Conservation (phyloP, 2,797 vertebrate genomes). For the Leucoraja ocellata region DNA sequence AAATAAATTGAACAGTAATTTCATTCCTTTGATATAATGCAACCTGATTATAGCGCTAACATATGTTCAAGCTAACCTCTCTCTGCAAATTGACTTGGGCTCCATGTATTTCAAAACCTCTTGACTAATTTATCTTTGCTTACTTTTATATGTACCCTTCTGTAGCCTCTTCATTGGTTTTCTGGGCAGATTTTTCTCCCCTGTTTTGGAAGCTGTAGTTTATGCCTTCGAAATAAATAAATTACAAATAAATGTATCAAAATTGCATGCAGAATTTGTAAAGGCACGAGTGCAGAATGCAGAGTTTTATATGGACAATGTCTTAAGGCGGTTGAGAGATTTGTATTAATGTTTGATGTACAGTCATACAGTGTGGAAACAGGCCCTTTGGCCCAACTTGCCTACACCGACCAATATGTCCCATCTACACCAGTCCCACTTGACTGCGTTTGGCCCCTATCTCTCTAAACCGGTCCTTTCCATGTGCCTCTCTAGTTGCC, state of each 20-base stretch:
- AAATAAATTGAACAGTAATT: background rate
- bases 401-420: too few species aligned
- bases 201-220: background rate
- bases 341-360: background rate
- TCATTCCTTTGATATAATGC: background rate
- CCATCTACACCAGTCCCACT: too few species aligned
- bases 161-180: background rate
- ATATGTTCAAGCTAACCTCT: background rate
- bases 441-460: too few species aligned
- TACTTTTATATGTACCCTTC: background rate
- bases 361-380: too few species aligned
- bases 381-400: too few species aligned
- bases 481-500: too few species aligned
- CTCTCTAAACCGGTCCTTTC: too few species aligned
- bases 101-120: background rate
- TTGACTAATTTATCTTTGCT: background rate
- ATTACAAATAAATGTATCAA: background rate
- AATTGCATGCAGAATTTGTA: background rate
- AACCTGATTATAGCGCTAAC: background rate
- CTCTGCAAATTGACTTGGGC: background rate
- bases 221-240: constrained; percentile 17
- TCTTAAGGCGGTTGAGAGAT: too few species aligned
- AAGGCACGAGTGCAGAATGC: background rate
- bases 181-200: background rate
- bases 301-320: background rate